Evolutionary conservation across 2,113 vertebrate species (phyloP), one percentile per base, ranked within the genome.

Genomic region (Mastomys natalensis): DNA sequence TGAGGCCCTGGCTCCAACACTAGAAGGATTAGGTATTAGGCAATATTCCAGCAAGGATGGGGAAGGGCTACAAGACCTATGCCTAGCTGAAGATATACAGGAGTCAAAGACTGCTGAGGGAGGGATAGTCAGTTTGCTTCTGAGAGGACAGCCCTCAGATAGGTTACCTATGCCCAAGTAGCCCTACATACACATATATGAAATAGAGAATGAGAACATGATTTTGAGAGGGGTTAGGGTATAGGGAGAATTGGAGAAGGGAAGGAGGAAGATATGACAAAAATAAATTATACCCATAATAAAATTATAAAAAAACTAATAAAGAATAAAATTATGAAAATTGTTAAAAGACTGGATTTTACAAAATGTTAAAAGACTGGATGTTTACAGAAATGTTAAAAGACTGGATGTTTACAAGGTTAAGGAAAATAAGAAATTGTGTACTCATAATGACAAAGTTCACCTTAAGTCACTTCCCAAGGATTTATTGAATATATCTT

Each of bases 401-500:
- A 82, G 8, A 94, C 48, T 90, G 81, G 76, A 84, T 24, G 58
- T 78, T 93, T 21, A 84, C n/a, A 77, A 96, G 22, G 40, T 85
- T 60, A 92, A 81, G 64, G 21, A 15, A n/a, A 58, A 87, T 22
- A 86, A 53, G 66, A 95, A 3, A 1, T 76, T 91, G 21, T 94
- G 11, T 55, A 12, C 40, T 78, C 34, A 81, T 64, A 91, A 16
- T 82, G 58, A 87, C 85, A 95, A 45, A 85, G 19, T 12, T 84
- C 19, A 90, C 43, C 37, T 95, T 94, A n/a, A 51, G 88, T 96
- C 37, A 80, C 94, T 93, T 64, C 31, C 3, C 3, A 85, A 40
- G 48, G 8, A 89, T n/a, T 91, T 93, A 55, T 45, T 96, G 19
- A 58, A 53, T 89, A 91, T 37, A 17, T 95, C 17, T 37, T 89